Percentiles rank a stretch among this genome's conserved stretches.
phyloP scores from a whole-genome alignment of 2,888 invertebrate genomes.

The Reticulitermes lucifugus region DNA sequence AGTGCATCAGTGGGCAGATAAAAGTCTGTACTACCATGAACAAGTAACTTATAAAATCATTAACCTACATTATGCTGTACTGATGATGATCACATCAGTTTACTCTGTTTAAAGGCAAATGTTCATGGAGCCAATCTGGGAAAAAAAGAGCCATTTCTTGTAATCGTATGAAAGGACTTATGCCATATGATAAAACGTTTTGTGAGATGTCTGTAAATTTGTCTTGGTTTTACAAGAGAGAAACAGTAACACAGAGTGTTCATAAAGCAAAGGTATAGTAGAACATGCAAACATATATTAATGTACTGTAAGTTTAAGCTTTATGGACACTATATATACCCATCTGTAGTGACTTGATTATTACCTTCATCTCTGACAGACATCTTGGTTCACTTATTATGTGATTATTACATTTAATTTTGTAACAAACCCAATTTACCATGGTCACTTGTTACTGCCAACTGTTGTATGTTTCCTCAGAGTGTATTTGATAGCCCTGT shows the following conservation, averaged over 20 bases:
- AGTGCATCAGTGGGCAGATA: not conserved
- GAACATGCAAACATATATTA: not conserved
- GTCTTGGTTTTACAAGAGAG: constrained; percentile 41
- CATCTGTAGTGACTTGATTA: constrained; percentile 21
- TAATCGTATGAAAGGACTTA: not conserved
- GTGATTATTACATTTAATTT: constrained; percentile 21
- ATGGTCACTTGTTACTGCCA: constrained; percentile 24
- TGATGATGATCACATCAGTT: not conserved
- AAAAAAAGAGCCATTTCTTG: not conserved
- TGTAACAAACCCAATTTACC: constrained; percentile 24
- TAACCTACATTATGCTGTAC: not conserved
- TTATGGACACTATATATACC: constrained; percentile 16
- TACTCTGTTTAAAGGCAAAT: not conserved
- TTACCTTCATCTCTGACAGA: constrained; percentile 26
- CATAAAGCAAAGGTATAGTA: constrained; percentile 16
- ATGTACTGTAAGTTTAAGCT: constrained; percentile 5
- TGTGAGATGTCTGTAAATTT: constrained; percentile 20
- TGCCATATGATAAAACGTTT: not conserved
- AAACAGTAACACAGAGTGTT: constrained; percentile 16
- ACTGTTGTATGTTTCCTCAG: constrained; percentile 23
- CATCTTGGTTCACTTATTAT: constrained; percentile 10
- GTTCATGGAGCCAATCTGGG: not conserved
- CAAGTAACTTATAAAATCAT: not conserved
- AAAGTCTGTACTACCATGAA: not conserved
- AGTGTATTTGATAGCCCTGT: constrained; percentile 21